Base-by-base conservation (phyloP, 2,888 invertebrate genomes). In the Acanthosepion lycidas region DNA sequence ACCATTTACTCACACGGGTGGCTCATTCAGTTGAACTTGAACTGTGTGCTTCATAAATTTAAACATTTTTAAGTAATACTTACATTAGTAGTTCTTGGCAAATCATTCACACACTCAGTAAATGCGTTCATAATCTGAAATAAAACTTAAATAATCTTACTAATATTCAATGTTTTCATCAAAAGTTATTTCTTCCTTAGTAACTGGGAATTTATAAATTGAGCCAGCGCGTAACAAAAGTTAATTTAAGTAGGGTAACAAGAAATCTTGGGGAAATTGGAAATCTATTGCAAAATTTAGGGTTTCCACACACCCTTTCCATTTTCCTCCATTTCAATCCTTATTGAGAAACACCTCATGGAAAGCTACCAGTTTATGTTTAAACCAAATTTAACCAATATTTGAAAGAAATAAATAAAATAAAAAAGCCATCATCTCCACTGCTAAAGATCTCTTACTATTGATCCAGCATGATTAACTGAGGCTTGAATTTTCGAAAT, bases 401-500 rank as follows among this genome's bases (percentile, higher is more conserved):
- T 33, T 15, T 78, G n/a, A n/a, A 78, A 78, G 12, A n/a, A 78
- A 15, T 78, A 9, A n/a, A 78, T 23, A 78, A 42, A 78, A 15
- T 78, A 9, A n/a, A 78, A 59, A 78, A 18, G 78, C 78, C n/a
- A 78, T 78, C n/a, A 78, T 78, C n/a, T 78, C n/a, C n/a, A 78
- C 78, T 78, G 78, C 78, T 78, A 78, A 78, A 78, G 78, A 78
- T 78, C 78, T 78, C 59, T 59, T 59, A 78, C 15, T 23, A 33
- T 78, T 78, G n/a, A 78, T 78, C 78, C n/a, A 78, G 78, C 78
- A 78, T 78, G 78, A 78, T 78, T 78, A 78, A 78, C 78, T 78
- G 78, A 78, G 78, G 78, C 78, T 78, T 93, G 53, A 93, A 51
- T 93, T 28, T 93, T 93, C n/a, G 93, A 93, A 93, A 51, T 93